These are phyloP conservation scores for Paracentrotus lividus DNA, from an alignment of 53 echinoderm and acorn worm genomes.

Conservation along the genomic window DNA sequence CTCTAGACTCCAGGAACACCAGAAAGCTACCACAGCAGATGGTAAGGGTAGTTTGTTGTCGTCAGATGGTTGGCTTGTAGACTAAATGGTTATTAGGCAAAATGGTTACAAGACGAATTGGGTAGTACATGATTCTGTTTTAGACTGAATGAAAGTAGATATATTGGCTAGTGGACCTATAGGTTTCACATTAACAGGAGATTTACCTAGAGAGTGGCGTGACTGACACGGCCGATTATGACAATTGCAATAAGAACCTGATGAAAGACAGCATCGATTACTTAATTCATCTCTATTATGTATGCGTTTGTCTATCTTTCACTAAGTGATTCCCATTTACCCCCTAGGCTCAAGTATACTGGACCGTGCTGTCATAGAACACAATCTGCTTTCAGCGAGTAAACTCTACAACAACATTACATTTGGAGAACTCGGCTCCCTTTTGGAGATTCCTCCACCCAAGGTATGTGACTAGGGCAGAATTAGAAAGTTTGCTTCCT, in stretches of 20 bases:
- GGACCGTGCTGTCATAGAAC: constrained; percentile 97
- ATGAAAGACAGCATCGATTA: no score
- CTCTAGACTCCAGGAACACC: constrained; percentile 89
- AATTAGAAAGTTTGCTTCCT: no score
- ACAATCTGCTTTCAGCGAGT: constrained; percentile 97
- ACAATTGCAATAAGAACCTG: no score
- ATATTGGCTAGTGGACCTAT: no score
- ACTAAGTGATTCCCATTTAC: not conserved
- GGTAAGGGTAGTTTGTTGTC: constrained; percentile 69
- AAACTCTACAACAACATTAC: constrained; percentile 97
- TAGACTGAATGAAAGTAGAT: no score
- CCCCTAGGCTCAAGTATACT: constrained; percentile 94
- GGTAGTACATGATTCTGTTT: no score
- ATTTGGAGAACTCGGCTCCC: constrained; percentile 97
- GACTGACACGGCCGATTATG: no score
- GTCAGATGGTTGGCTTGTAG: not conserved
- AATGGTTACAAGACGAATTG: no score
- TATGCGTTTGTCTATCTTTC: not conserved
- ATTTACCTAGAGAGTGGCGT: no score
- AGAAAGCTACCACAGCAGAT: constrained; percentile 94
- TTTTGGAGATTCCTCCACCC: constrained; percentile 91
- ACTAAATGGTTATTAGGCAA: not conserved
- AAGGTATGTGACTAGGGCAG: constrained; percentile 90
- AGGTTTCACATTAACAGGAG: no score
- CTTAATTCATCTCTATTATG: not conserved